These are phyloP conservation scores for Drosophila ogumai DNA, from an alignment of 1,140 invertebrate genomes.

Conservation along the genomic window DNA sequence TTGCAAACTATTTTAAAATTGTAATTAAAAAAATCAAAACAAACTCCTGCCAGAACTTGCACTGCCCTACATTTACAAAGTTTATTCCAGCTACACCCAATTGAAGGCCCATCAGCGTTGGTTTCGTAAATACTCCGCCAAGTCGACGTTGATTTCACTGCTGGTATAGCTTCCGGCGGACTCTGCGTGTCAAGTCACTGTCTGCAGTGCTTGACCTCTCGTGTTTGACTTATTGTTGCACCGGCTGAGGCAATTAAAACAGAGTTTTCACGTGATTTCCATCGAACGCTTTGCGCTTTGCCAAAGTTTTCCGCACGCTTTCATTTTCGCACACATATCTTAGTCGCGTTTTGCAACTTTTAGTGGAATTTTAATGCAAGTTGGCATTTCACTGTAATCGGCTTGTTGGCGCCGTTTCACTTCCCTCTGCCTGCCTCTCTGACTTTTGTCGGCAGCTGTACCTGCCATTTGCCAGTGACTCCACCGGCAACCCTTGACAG, in stretches of 20 bases:
- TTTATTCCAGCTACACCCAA: conserved; percentile 42
- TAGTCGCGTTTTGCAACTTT: conserved; percentile 14
- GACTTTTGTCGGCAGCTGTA: conserved; percentile 41
- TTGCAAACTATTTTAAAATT: background rate
- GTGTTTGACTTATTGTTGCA: conserved; percentile 43
- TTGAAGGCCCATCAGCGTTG: conserved; percentile 48
- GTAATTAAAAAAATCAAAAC: background rate
- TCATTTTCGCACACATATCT: conserved; percentile 32
- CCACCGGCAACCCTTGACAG: conserved; percentile 5
- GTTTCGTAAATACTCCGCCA: conserved; percentile 9
- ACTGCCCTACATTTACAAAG: conserved; percentile 45
- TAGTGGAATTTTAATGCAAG: conserved; percentile 27
- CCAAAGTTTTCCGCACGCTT: conserved; percentile 42
- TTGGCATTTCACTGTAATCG: conserved; percentile 47
- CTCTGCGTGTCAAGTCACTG: conserved; percentile 37
- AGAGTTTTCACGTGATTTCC: conserved; percentile 28
- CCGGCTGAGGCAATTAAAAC: conserved; percentile 35
- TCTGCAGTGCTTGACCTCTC: conserved; percentile 36
- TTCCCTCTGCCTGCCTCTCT: conserved; percentile 18
- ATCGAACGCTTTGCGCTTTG: conserved; percentile 25
- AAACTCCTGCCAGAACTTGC: conserved; percentile 27
- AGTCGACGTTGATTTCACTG: conserved; percentile 25
- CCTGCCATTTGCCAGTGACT: conserved; percentile 12
- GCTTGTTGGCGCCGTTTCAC: conserved; percentile 29
- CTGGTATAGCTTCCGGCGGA: conserved; percentile 13